Percentiles rank a stretch among this genome's conserved stretches.
phyloP scores from a whole-genome alignment of 2,113 vertebrate genomes.

The Canis aureus region DNA sequence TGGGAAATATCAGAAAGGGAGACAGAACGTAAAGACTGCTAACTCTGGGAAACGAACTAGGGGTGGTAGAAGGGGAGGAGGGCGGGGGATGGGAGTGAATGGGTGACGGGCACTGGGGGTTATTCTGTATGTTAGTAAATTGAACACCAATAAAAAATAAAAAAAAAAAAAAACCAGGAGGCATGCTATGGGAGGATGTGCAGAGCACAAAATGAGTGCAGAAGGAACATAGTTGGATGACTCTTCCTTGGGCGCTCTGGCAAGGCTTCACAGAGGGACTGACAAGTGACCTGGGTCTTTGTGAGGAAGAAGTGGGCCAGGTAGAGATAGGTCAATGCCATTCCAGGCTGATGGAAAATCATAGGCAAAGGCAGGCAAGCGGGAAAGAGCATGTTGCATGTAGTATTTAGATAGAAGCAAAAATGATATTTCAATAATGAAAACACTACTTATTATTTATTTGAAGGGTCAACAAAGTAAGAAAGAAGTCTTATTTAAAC shows the following conservation, averaged over 20 bases:
- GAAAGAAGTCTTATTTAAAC: neutral
- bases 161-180: neutral
- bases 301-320: neutral
- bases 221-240: neutral
- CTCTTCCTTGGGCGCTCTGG: neutral
- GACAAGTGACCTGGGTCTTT: neutral
- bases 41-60: too few species aligned
- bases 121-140: too few species aligned
- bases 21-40: too few species aligned
- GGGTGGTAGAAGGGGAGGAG: too few species aligned
- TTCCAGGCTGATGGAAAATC: neutral
- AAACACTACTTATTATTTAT: slow-evolving; percentile 15
- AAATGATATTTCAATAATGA: neutral
- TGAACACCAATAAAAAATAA: too few species aligned
- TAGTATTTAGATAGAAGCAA: neutral
- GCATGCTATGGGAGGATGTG: neutral
- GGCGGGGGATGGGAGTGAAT: too few species aligned
- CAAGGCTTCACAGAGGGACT: neutral
- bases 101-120: too few species aligned
- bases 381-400: neutral
- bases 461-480: neutral
- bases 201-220: neutral
- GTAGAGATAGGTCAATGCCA: neutral
- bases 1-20: too few species aligned
- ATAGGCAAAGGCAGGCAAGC: neutral